Percentiles rank a stretch among this genome's conserved stretches.
phyloP scores from a whole-genome alignment of 2,797 vertebrate genomes.

The Poecilia picta region DNA sequence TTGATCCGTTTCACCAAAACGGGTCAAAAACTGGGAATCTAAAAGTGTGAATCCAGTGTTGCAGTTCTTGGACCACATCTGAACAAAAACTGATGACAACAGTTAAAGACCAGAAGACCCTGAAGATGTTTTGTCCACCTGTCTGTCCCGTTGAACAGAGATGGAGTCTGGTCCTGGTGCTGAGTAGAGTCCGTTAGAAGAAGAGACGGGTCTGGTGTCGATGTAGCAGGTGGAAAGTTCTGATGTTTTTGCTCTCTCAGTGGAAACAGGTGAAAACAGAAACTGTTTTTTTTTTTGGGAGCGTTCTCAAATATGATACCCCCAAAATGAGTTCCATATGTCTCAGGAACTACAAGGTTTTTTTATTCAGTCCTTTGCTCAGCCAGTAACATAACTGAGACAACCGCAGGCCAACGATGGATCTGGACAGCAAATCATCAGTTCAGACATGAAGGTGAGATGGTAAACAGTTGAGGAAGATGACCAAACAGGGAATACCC shows the following conservation, averaged over 20 bases:
- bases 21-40: background rate
- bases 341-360: too few relatives aligned
- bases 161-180: background rate
- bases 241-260: background rate
- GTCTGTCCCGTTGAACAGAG: background rate
- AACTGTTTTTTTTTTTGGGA: too few relatives aligned
- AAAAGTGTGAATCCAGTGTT: background rate
- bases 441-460: constrained; percentile 15
- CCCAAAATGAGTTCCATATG: too few relatives aligned
- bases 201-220: background rate
- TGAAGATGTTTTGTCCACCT: background rate
- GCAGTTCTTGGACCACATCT: background rate
- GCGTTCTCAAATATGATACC: too few relatives aligned
- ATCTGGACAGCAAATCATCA: constrained; percentile 29
- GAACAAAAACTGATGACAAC: background rate
- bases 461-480: constrained; percentile 6
- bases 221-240: background rate
- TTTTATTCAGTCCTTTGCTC: constrained; percentile 74
- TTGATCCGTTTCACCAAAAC: too few relatives aligned
- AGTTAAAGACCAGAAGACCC: background rate
- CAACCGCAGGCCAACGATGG: constrained; percentile 32
- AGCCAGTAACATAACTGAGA: constrained; percentile 42
- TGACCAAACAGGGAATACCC: constrained; percentile 7
- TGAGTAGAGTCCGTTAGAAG: background rate
- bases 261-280: constrained; percentile 6